Evolutionary conservation across 2,888 invertebrate species (phyloP), one percentile per base, ranked within the genome.

Genomic region (Philaethria dido): DNA sequence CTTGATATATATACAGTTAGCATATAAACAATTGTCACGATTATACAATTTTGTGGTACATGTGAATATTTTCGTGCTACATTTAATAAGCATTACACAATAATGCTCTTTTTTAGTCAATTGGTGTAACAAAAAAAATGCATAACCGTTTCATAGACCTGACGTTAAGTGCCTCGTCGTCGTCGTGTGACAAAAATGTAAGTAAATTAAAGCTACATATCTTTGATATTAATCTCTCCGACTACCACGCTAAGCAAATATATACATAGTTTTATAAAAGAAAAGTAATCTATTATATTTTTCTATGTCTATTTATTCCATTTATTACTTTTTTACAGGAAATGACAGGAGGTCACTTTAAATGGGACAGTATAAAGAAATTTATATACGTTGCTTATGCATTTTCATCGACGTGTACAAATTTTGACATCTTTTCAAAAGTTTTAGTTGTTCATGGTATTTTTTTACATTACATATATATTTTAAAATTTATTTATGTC

Each of bases 361-460:
- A 77, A 75, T 87, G 85, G 85, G 69, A 75, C 8, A 84, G 84
- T 66, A 80, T 87, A 67, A 78, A 76, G 64, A 81, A 78, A 39
- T 87, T 86, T 69, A 29, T 86, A 52, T 83, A 78, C 57, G 70
- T 87, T 14, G 80, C 81, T 3, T 77, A 68, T 59, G 76, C 81
- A 25, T 82, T 74, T 67, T 78, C 85, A 0, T 74, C 78, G 1
- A 73, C 80, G 2, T 72, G 70, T 18, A 74, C 72, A 64, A 84
- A 78, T 74, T 83, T 83, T 70, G 86, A 87, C 75, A 73, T 86
- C 70, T 86, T 85, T 77, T 85, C 86, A 64, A 84, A 78, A 72
- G 77, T 86, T 52, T 73, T 83, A 59, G 68, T 72, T 57, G 75
- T 75, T 36, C 73, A 78, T 64, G 81, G 82, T 83, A 74, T 64